Base-by-base conservation (phyloP, 2,113 vertebrate species). In the Otis tarda region DNA sequence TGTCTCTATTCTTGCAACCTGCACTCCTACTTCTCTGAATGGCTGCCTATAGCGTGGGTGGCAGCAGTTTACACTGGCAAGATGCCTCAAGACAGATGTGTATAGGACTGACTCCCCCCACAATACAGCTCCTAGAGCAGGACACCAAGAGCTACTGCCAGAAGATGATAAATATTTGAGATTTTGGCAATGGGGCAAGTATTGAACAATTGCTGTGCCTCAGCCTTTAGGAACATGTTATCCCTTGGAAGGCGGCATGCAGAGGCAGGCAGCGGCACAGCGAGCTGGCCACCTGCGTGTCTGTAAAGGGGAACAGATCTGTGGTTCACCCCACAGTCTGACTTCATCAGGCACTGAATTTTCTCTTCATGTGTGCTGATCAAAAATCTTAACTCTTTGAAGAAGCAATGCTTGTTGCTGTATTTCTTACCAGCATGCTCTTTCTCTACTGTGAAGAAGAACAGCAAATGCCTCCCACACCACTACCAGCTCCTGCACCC, bases 41-140 rank as follows among this genome's bases (percentile, higher is more conserved):
- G 64, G 83, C 95, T 84, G 92, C 79, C 86, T 80, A 15, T 33
- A 35, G 83, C 10, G 65, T 92, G 69, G 96, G 87, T 68, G 90
- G 90, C 90, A 93, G 91, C 69, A 93, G 94, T 94, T 97, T 92
- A 93, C 83, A 64, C 17, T 94, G 96, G 96, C 95, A 95, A 84
- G 86, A 89, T 87, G 90, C 95, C 95, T 90, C 55, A 13, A 93
- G 92, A 95, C 94, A 86, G 64, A 90, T 35, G 86, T 81, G 69
- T 87, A 81, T 28, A 92, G 79, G 76, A 74, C 82, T 78, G 52
- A 53, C 55, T 67, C 22, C 22, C 35, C 39, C 45, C 25, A 9
- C 65, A 60, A 3, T 8, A 61, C 33, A 80, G 52, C 73, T 90
- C 64, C 75, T 92, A 57, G 7, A 83, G 60, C 35, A 90, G 60